Base-by-base conservation (phyloP, 1,140 invertebrate genomes). In the Drosophila baimaii region DNA sequence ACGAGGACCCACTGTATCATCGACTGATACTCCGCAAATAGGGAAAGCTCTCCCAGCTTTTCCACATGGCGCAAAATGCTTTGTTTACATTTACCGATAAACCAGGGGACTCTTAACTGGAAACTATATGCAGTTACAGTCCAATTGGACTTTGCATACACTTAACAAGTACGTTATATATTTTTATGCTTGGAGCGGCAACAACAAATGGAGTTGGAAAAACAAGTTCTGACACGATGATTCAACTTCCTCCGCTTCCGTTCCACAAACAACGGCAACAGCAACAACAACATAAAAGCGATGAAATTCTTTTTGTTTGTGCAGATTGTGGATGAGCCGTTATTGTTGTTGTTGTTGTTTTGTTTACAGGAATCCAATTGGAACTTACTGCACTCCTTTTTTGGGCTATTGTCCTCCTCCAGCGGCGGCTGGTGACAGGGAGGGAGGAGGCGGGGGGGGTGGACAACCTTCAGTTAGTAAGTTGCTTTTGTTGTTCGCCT, bases 211-310 rank as follows among this genome's bases (percentile, higher is more conserved):
- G 31, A 33, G 17, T 64, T 33, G 64, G 80, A 62, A 77, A 86
- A 78, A 77, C 83, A 77, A 89, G 83, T 86, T 86, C 84, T 85
- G 83, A 63, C 69, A 49, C 68, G 83, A 84, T 88, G 83, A 89
- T 80, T 88, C 83, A 88, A 88, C 84, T 80, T 76, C 71, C 70
- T 79, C 43, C 47, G 62, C 61, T 73, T 76, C 64, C 62, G 76
- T 39, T 77, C 49, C 23, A 23, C 12, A 19, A 51, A 49, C n/a
- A 65, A 21, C 9, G 54, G 9, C 59, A 27, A 13, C 25, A 62
- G 35, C 21, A 19, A 13, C 5, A 52, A 6, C 47, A 49, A 27
- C 9, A 27, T 4, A 54, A n/a, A 37, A 37, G 31, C 37, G 27
- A 31, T 23, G 12, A 54, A 33, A 54, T 54, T 35, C 35, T 33